Evolutionary conservation across 2,113 vertebrate species (phyloP).

Genomic region (Pedionomus torquatus): DNA sequence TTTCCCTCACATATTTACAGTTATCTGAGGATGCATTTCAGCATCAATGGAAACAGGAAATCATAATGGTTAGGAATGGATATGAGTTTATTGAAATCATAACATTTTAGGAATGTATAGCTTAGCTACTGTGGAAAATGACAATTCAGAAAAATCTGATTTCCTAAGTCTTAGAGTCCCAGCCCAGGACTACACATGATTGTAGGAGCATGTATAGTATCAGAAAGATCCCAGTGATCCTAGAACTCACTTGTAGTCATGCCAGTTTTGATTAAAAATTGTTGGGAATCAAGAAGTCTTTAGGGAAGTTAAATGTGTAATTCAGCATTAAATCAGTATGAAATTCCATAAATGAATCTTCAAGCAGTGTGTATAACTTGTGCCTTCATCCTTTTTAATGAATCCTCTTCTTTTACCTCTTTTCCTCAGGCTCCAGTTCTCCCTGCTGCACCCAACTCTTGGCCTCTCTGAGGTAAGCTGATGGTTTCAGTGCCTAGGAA

Average conservation of each 20-base stretch:
- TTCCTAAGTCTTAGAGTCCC: not conserved
- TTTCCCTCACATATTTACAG: not conserved
- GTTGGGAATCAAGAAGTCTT: not conserved
- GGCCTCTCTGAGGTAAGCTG: slow-evolving; percentile 21
- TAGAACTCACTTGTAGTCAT: not conserved
- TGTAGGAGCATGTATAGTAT: not conserved
- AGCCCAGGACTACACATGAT: not conserved
- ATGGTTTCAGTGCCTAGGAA: not conserved
- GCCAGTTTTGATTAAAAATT: not conserved
- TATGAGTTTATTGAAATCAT: not conserved
- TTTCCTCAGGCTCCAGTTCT: slow-evolving; percentile 62
- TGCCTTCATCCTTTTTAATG: not conserved
- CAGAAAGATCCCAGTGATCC: not conserved
- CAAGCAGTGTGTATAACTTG: not conserved
- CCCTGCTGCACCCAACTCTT: slow-evolving; percentile 16
- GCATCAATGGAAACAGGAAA: not conserved
- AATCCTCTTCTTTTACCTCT: not conserved
- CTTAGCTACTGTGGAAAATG: not conserved
- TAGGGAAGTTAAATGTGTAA: not conserved
- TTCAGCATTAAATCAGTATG: not conserved
- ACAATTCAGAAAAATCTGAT: not conserved
- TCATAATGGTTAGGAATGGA: not conserved
- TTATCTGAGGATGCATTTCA: not conserved
- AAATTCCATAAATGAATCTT: not conserved
- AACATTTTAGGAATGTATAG: not conserved